phyloP scores from a whole-genome alignment of 2,797 vertebrate genomes.

The Margarornis squamiger region DNA sequence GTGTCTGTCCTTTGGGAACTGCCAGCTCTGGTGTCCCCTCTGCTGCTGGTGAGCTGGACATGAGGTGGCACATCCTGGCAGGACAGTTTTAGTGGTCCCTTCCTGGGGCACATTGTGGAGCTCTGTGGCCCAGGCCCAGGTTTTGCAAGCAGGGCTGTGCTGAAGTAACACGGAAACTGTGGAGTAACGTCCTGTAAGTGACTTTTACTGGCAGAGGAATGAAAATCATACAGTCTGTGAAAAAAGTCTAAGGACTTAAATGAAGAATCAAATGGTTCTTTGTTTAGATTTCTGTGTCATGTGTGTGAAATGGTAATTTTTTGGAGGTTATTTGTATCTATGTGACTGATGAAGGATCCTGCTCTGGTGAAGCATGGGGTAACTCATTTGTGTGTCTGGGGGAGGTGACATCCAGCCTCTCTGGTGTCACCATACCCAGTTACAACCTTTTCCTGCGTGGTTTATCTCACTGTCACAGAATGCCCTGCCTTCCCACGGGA shows the following conservation, averaged over 20 bases:
- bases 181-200: not conserved
- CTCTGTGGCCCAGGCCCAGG: not conserved
- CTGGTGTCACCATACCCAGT: not conserved
- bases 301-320: not conserved
- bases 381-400: not conserved
- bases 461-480: fast-evolving
- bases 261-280: fast-evolving
- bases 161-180: not conserved
- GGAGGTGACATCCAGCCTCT: not conserved
- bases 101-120: fast-evolving
- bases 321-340: not conserved
- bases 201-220: not conserved
- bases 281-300: not conserved
- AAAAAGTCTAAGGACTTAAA: not conserved
- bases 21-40: not conserved
- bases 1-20: not conserved
- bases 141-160: not conserved
- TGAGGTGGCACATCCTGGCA: not conserved
- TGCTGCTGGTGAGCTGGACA: not conserved
- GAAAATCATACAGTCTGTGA: not conserved
- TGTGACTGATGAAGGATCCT: not conserved
- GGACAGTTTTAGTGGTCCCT: not conserved
- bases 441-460: not conserved
- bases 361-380: not conserved
- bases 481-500: not conserved